A percentile compares a stretch with the other conserved stretches of the same genome.
These are phyloP conservation scores for Melanocharis versteri DNA, from an alignment of 2,113 vertebrate genomes.

Conservation along the genomic window DNA sequence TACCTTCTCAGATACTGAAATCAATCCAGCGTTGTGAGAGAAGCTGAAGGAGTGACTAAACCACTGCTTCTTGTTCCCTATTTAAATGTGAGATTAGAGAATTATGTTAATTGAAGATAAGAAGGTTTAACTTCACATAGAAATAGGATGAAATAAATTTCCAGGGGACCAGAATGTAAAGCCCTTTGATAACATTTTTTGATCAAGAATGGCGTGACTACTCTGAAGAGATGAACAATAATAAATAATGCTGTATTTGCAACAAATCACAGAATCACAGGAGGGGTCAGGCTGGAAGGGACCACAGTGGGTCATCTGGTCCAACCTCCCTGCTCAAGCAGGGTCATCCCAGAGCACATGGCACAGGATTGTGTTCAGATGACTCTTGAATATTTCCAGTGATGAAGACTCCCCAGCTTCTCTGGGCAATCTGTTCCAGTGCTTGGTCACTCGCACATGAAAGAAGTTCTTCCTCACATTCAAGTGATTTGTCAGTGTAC, in stretches of 20 bases:
- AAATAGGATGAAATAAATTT: not conserved
- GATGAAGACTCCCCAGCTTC: not conserved
- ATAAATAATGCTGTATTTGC: not conserved
- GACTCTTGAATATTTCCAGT: not conserved
- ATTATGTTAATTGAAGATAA: not conserved
- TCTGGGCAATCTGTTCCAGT: not conserved
- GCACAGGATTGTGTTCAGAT: not conserved
- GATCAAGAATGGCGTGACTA: rapidly evolving
- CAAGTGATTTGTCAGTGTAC: not conserved
- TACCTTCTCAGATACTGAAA: not conserved
- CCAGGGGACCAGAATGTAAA: not conserved
- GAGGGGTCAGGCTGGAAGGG: not conserved
- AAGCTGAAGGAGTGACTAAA: not conserved
- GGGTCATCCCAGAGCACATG: not conserved
- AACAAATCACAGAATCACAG: not conserved
- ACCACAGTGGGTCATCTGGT: not conserved
- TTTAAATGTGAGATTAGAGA: not conserved
- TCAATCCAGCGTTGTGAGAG: not conserved
- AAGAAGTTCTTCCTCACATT: not conserved
- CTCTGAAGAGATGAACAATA: not conserved
- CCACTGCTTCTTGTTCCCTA: not conserved
- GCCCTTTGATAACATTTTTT: not conserved
- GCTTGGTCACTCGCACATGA: not conserved
- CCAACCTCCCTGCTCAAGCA: not conserved
- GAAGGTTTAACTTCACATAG: not conserved